These are phyloP conservation scores for Euphonia xanthogaster DNA, from an alignment of 2,797 vertebrate genomes.

Conservation along the genomic window DNA sequence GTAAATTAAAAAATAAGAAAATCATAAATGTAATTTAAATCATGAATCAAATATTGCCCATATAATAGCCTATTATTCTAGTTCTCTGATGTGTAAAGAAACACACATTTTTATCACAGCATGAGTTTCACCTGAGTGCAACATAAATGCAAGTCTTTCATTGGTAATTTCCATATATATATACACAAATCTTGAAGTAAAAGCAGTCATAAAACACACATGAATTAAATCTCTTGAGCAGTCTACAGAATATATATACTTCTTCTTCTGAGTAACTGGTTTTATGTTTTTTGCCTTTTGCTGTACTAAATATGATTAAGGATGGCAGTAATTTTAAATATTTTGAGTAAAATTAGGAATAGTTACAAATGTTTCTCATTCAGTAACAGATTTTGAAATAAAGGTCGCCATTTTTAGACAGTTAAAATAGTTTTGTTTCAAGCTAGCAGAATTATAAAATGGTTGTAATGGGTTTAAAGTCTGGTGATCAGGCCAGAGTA, in stretches of 20 bases:
- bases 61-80: conserved; percentile 45
- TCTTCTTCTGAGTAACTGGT: background rate
- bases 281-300: background rate
- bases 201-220: background rate
- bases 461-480: background rate
- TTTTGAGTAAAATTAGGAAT: background rate
- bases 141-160: conserved; percentile 40
- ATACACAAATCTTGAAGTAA: background rate
- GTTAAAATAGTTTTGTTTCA: background rate
- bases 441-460: background rate
- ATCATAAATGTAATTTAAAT: conserved; percentile 11
- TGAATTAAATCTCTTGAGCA: background rate
- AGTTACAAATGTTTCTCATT: background rate
- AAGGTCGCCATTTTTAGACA: background rate
- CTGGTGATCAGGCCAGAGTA: background rate
- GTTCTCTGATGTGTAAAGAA: conserved; percentile 52
- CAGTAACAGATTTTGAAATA: background rate
- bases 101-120: conserved; percentile 40
- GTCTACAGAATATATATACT: background rate
- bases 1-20: conserved; percentile 32
- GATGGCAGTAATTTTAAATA: background rate
- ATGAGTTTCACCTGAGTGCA: background rate
- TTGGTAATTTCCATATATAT: conserved; percentile 20
- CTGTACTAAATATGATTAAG: background rate
- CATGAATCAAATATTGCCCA: background rate